Evolutionary conservation across 2,113 vertebrate genomes (phyloP), one percentile per base, ranked within the genome.

Genomic region (Ancistrus triradiatus): DNA sequence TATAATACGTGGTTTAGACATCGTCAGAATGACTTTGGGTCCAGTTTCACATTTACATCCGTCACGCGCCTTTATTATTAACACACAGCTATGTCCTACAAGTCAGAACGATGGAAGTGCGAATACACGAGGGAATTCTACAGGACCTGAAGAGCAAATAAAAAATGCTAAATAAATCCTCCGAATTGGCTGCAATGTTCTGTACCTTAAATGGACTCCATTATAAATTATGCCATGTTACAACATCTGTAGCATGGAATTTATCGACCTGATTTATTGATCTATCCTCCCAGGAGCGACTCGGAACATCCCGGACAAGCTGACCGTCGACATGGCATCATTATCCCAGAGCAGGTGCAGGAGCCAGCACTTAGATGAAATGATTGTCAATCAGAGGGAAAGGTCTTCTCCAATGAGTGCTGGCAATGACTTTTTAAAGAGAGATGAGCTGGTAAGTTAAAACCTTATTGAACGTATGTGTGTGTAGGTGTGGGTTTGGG

Each of bases 11-110:
- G n/a, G n/a, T n/a, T n/a, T n/a, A 56, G 9, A 19, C 35, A 24
- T 11, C 52, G 22, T 11, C 35, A 10, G 9, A 56, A 56, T 38
- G 19, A 3, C 53, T 40, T n/a, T n/a, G n/a, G n/a, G n/a, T n/a
- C n/a, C n/a, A n/a, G n/a, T n/a, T n/a, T n/a, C 35, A 24, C 35
- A 38, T 56, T 56, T 14, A 56, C 22, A 56, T 38, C 33, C 53
- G 33, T 24, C 27, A 38, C 53, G 22, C 5, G 19, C 7, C 35
- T 56, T 56, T 56, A 40, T 38, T 56, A 56, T 56, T 56, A 56
- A 56, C 38, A 33, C 18, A 33, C n/a, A 11, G 8, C 33, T 9
- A 56, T 56, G 53, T 24, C 22, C 33, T 56, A 56, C 53, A 38
- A 56, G 22, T 37, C 53, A 38, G 53, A 56, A 56, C 53, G 4